Conservation (phyloP, 2,113 vertebrate genomes). For the Leptodactylus fuscus region DNA sequence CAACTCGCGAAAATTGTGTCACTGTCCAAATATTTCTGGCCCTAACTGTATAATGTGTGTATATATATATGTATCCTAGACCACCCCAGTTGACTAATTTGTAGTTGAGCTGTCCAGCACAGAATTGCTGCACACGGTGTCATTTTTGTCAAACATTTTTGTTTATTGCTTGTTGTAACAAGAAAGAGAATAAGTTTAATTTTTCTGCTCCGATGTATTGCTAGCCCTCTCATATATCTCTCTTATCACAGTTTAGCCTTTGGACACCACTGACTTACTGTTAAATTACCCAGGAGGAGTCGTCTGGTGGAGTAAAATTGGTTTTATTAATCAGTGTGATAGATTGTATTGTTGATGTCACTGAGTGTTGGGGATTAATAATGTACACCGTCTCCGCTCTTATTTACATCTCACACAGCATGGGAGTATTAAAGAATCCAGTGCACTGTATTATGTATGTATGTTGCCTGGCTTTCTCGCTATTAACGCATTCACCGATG, state of each 20-base stretch:
- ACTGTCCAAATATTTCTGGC: too few species aligned
- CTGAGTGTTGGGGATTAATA: not conserved
- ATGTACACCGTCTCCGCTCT: not conserved
- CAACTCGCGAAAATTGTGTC: too few species aligned
- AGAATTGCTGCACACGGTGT: not conserved
- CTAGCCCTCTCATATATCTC: conserved; percentile 22
- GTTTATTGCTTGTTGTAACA: not conserved
- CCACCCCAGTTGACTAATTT: too few species aligned
- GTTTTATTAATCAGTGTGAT: conserved; percentile 45
- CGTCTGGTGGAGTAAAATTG: conserved; percentile 36
- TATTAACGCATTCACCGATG: not conserved
- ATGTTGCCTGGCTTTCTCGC: not conserved
- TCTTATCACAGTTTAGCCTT: conserved; percentile 5
- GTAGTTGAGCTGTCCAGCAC: not conserved
- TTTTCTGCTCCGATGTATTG: not conserved
- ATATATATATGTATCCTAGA: too few species aligned
- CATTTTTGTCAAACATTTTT: not conserved
- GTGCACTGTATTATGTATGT: not conserved
- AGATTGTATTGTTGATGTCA: conserved; percentile 3
- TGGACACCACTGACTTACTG: conserved; percentile 22
- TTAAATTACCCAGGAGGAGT: conserved; percentile 21
- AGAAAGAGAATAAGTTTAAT: conserved; percentile 17
- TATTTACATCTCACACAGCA: conserved; percentile 7
- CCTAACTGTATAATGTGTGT: too few species aligned
- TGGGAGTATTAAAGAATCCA: not conserved